Evolutionary conservation across 2,797 vertebrate species (phyloP), one percentile per base, ranked within the genome.

Genomic region (Chromis chromis): DNA sequence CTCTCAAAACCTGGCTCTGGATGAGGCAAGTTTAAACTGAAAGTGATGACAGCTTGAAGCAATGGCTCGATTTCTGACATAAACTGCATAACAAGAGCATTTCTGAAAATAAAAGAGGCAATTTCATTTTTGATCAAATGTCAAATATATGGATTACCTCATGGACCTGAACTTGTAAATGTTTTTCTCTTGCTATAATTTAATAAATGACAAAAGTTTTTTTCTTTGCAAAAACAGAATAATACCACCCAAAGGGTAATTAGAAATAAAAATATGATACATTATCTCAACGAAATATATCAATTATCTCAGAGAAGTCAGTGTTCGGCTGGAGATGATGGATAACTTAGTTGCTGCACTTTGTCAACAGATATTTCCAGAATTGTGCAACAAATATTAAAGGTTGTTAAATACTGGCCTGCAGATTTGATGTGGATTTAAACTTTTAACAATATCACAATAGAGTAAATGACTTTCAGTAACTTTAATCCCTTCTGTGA

Each of bases 11-110:
- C 44, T 78, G 58, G 25, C 42, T 56, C 42, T 9, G 50, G 55
- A 67, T 60, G 10, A 42, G 24, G 22, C 64, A n/a, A 67, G 17
- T 1, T 13, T 31, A 9, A 61, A 31, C 22, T 17, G 12, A 31
- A 28, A 56, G 63, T 53, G 73, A 63, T 22, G 56, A 69, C 40
- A 65, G 70, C 68, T 40, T 11, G 11, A 64, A 22, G 54, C 46
- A 52, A 33, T 12, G 40, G 40, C 52, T 55, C 13, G 31, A 59
- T 53, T 56, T 70, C 25, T 44, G 27, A 33, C n/a, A 36, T 33
- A 28, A 67, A 67, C 48, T 39, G 28, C n/a, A 42, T 42, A 27
- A 52, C 13, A 64, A 33, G 4, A 58, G 40, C 0, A 24, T 12
- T 59, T 40, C 6, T 17, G 33, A 25, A n/a, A 59, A 63, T 65